Base-by-base conservation (phyloP, 2,113 vertebrate species). In the Pterocles orientalis region DNA sequence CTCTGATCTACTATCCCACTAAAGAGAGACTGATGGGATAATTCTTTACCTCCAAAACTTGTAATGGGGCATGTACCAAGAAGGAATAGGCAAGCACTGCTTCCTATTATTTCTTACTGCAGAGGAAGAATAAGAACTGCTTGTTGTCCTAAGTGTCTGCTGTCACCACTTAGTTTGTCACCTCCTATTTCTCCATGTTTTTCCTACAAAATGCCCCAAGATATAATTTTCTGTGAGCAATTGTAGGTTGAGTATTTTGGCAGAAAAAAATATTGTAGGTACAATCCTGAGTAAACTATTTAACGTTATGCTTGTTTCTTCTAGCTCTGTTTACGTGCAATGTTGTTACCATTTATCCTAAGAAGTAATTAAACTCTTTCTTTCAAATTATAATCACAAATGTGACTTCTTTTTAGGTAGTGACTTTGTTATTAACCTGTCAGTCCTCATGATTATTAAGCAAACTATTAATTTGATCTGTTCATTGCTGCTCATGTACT, bases 331-430 rank as follows among this genome's bases (percentile, higher is more conserved):
- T 96, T 81, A 33, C 28, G 20, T 57, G 24, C 45, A 39, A 18
- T 78, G n/a, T 45, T 60, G 43, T 45, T 82, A 60, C 14, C 21
- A 53, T 51, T 68, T 86, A 78, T 88, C 45, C 72, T 78, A 71
- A 60, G 45, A 86, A 60, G 72, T 68, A 94, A 93, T 88, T 86
- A 90, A 75, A 92, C 12, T 39, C 47, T 92, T 94, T 88, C 16
- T 81, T 94, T 90, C 78, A 86, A 94, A 90, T 79, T 87, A 53
- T 4, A 92, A 66, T 53, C 71, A 93, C 65, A 91, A 91, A 82
- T 66, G 54, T 79, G 78, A 85, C 50, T 91, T 72, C 51, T 86
- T 90, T 92, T 80, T 36, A 88, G 66, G 81, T 81, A 92, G 50
- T 54, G 47, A 73, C 45, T 87, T 90, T 1, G 1, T 73, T 80